Base-by-base conservation (phyloP, 2,888 invertebrate species). In the Apocheima hispidaria region DNA sequence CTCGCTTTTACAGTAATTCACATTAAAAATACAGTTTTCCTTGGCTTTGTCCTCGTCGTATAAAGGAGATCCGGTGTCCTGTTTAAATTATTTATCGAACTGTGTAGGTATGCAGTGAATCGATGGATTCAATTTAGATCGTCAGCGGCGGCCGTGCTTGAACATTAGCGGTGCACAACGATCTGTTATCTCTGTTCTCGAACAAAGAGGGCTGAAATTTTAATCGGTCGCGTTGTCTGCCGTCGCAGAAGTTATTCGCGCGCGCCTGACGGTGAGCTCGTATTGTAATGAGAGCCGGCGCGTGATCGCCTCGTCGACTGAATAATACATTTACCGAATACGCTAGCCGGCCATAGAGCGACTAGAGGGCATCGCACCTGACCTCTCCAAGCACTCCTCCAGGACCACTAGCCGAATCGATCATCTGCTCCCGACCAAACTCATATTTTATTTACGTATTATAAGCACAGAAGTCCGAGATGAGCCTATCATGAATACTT, bases 161-260 rank as follows among this genome's bases (percentile, higher is more conserved):
- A 73, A 81, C 80, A 86, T 86, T 86, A 89, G 82, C 80, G 77
- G 79, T 72, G 77, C 75, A 78, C 78, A 89, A 87, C 86, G 89
- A 88, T 89, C 87, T 78, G 83, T 80, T 86, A 86, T 86, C 85
- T 82, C 79, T 81, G 82, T 77, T 81, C 71, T 75, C 78, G 83
- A 84, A 90, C 90, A 88, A 88, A 87, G 87, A 86, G 87, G 82
- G 81, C 89, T 92, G 90, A 92, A 92, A 90, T 86, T 92, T 91
- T 92, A 91, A 92, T 91, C 86, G 88, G 84, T 84, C 82, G 82
- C 82, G 82, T 83, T 82, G 86, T 86, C 87, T 86, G 81, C 82
- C 79, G 78, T 81, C 80, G 80, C 75, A 75, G 84, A 86, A 87
- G 84, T 83, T 84, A 76, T 77, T 77, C 83, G 84, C 69, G 20